phyloP scores from a whole-genome alignment of 2,888 invertebrate genomes.

The Himalopsyche anomala region DNA sequence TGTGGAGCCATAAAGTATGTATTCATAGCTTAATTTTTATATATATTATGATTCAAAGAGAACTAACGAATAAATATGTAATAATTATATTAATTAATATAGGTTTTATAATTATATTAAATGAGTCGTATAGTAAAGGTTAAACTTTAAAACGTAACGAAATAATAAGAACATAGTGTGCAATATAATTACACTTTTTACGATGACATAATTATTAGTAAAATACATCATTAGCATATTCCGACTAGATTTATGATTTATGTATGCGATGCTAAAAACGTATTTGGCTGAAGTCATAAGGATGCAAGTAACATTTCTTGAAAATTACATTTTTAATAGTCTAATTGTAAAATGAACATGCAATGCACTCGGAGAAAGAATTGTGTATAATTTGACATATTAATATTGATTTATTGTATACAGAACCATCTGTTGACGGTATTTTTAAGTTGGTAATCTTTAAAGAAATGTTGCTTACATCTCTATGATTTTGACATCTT shows the following conservation, averaged over 20 bases:
- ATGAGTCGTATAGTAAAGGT: neutral
- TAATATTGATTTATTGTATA: too few species aligned
- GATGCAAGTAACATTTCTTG: too few species aligned
- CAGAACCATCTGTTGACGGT: too few species aligned
- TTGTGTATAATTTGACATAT: too few species aligned
- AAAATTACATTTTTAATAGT: too few species aligned
- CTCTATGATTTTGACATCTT: too few species aligned
- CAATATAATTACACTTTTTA: neutral
- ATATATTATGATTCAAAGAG: conserved; percentile 22
- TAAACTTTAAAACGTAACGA: conserved; percentile 37
- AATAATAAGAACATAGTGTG: neutral
- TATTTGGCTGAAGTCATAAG: too few species aligned
- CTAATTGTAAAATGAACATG: too few species aligned
- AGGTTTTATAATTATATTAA: conserved; percentile 10
- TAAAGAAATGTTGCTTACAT: too few species aligned
- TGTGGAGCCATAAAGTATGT: conserved; percentile 24
- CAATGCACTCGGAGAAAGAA: too few species aligned
- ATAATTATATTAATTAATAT: neutral
- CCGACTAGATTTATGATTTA: conserved; percentile 56
- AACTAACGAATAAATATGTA: conserved; percentile 22
- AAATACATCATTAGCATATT: conserved; percentile 53
- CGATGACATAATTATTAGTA: conserved; percentile 37
- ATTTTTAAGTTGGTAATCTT: too few species aligned
- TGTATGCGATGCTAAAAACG: neutral
- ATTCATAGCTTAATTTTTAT: neutral